Evolutionary conservation across 1,140 invertebrate genomes (phyloP), one percentile per base, ranked within the genome.

Genomic region (Drosophila asahinai): DNA sequence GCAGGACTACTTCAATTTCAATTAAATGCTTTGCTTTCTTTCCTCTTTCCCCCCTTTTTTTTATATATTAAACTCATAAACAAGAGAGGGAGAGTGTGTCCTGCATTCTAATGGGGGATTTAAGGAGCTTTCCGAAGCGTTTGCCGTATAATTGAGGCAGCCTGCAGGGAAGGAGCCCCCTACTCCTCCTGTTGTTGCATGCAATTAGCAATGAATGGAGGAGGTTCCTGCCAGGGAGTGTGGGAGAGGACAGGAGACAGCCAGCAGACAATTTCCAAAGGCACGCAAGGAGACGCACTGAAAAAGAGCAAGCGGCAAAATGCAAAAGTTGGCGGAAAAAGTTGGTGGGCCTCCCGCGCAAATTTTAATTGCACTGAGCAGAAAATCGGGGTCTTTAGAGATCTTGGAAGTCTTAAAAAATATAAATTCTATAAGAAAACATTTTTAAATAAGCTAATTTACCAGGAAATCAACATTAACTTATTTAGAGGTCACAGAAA

Each of bases 31-130:
- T 63, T 22, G 25, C 47, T 51, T 17, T 27, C 36, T 25, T 33
- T 33, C 30, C 30, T 9, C 30, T 33, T 36, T 36, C 8, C 8
- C 8, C 27, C 7, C 3, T 59, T 60, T 27, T 43, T 83, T 81
- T 71, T 84, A 38, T 11, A 22, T 84, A 89, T 87, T 87, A 89
- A 87, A 89, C 84, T 77, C 83, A 87, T 87, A 87, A 87, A 89
- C 80, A 89, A 78, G 77, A 27, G 57, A 33, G 55, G 22, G 22
- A n/a, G 17, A 9, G 51, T 30, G 47, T 60, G 48, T 68, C 75
- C 57, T 70, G 75, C 75, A 78, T 78, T 66, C 79, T 65, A 81
- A 77, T 73, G 79, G 73, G 57, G 61, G 51, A 75, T 76, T 68
- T 57, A 61, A 64, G 55, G 33, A 60, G 48, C 33, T 48, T 58